Percentiles rank a stretch among this genome's conserved stretches.
phyloP scores from a whole-genome alignment of 2,797 vertebrate species.

The Anabacerthia variegaticeps region DNA sequence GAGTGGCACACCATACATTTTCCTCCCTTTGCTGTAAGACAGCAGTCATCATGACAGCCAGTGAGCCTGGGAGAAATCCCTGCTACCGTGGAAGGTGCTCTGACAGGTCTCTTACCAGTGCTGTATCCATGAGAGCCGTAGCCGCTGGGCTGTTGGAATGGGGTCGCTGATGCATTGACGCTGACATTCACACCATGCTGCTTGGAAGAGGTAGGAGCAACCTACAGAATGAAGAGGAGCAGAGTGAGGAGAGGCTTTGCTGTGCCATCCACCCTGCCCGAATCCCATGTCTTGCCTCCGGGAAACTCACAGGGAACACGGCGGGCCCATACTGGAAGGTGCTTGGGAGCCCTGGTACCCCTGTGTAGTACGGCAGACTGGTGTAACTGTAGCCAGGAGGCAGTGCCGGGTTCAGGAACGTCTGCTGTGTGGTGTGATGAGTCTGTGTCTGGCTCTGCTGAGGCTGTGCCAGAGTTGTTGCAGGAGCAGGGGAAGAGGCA shows the following conservation, averaged over 20 bases:
- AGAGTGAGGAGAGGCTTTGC: neutral
- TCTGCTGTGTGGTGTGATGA: constrained; percentile 95
- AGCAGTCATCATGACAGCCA: neutral
- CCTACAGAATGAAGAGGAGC: constrained; percentile 72
- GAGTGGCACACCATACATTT: neutral
- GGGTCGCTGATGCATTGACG: constrained; percentile 91
- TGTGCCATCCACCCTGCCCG: neutral
- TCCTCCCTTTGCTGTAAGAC: neutral
- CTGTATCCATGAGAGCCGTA: constrained; percentile 96
- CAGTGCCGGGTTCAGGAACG: constrained; percentile 94
- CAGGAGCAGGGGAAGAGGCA: constrained; percentile 92
- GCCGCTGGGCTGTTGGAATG: constrained; percentile 97
- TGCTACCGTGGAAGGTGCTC: neutral
- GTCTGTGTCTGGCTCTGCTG: constrained; percentile 96
- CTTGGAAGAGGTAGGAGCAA: constrained; percentile 98
- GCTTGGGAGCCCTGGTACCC: constrained; percentile 95
- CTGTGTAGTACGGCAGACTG: constrained; percentile 98
- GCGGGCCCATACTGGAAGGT: constrained; percentile 98
- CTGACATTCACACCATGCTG: constrained; percentile 97
- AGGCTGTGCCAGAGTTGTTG: constrained; percentile 94
- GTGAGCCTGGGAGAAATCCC: neutral
- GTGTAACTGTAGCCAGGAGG: constrained; percentile 99
- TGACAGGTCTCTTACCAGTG: constrained; percentile 84
- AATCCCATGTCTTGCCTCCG: neutral
- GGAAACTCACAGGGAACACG: constrained; percentile 93